phyloP scores from a whole-genome alignment of 2,113 vertebrate species.

The Callipepla californica region DNA sequence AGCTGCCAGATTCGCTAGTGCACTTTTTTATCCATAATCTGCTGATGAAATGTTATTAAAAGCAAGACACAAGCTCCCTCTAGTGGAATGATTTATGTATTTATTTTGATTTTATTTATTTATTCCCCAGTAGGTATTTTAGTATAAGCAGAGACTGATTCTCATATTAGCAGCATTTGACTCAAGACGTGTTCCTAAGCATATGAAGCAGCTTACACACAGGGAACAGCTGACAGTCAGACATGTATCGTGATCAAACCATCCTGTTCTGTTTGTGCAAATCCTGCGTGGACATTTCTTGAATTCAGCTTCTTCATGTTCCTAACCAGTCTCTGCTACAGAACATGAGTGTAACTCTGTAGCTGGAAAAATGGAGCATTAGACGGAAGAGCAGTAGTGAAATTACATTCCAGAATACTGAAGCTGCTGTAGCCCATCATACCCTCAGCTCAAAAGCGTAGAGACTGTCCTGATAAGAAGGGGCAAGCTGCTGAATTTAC shows the following conservation, averaged over 20 bases:
- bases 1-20: neutral
- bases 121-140: neutral
- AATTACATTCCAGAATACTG: neutral
- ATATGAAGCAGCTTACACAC: too few species aligned
- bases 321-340: neutral
- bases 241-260: neutral
- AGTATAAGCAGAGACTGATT: neutral
- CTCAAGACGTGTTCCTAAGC: neutral
- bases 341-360: neutral
- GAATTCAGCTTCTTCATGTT: neutral
- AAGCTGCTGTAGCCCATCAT: neutral
- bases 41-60: accelerated
- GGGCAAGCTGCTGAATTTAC: neutral
- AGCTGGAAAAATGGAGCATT: neutral
- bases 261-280: neutral
- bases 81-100: neutral
- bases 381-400: neutral
- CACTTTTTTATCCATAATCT: neutral
- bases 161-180: neutral
- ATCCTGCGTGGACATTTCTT: neutral
- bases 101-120: neutral
- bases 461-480: neutral
- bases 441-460: neutral
- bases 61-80: conserved; percentile 5
- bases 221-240: neutral